These are phyloP conservation scores for Microtus montanus DNA, from an alignment of 2,113 vertebrate genomes.

Conservation along the genomic window DNA sequence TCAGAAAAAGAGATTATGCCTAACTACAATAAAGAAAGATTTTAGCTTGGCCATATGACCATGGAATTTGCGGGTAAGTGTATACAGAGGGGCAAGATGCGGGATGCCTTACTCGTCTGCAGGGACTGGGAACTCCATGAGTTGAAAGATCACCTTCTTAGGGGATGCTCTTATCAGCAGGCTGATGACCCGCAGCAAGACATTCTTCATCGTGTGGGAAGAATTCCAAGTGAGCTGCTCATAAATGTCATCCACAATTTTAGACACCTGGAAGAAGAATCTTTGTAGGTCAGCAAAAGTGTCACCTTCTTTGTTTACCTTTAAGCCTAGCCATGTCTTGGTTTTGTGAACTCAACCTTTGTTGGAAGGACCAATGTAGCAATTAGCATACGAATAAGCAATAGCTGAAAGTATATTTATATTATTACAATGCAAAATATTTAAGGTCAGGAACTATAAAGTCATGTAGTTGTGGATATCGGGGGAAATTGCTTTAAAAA, in stretches of 20 bases:
- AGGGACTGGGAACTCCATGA: constrained; percentile 71
- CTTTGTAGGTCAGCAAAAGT: background rate
- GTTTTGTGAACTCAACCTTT: background rate
- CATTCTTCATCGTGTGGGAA: background rate
- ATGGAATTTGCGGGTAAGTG: background rate
- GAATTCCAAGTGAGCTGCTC: background rate
- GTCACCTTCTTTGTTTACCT: background rate
- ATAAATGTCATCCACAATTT: constrained; percentile 65
- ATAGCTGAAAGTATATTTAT: background rate
- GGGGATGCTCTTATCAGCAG: constrained; percentile 52
- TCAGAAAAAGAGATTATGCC: background rate
- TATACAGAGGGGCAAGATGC: accelerated
- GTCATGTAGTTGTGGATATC: background rate
- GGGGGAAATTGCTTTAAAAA: background rate
- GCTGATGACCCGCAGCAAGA: constrained; percentile 22
- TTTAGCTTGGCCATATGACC: background rate
- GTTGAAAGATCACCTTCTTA: constrained; percentile 68
- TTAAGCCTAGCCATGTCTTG: background rate
- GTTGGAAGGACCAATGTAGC: background rate
- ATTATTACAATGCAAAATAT: background rate
- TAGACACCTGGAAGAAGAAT: constrained; percentile 67
- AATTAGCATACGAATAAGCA: background rate
- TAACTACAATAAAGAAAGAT: background rate
- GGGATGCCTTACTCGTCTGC: constrained; percentile 57
- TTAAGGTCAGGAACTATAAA: background rate